These are phyloP conservation scores for Eretmochelys imbricata DNA, from an alignment of 2,113 vertebrate species.

Conservation along the genomic window DNA sequence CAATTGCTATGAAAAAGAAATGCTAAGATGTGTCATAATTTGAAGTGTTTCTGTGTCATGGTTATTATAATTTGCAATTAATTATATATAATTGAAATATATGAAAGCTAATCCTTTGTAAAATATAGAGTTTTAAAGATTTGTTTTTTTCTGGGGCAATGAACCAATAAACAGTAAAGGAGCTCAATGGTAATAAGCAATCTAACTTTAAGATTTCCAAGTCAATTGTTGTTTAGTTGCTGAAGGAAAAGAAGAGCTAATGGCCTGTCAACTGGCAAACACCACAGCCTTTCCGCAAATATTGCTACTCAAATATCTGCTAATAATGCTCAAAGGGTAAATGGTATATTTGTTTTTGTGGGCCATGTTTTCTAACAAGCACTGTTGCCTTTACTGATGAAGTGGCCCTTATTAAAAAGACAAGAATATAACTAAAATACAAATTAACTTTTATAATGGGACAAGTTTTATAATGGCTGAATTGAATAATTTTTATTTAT, in stretches of 20 bases:
- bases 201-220: constrained; percentile 57
- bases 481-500: background rate
- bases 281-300: constrained; percentile 38
- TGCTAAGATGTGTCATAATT: constrained; percentile 23
- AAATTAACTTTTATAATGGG: constrained; percentile 46
- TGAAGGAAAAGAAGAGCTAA: constrained; percentile 61
- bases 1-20: constrained; percentile 31
- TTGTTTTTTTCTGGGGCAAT: constrained; percentile 1
- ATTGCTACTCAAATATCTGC: constrained; percentile 16
- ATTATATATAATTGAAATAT: constrained; percentile 22
- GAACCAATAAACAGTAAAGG: constrained; percentile 33
- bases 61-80: constrained; percentile 61
- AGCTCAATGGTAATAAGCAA: constrained; percentile 37
- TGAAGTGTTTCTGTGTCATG: constrained; percentile 7
- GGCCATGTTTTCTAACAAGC: constrained; percentile 42
- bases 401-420: constrained; percentile 32
- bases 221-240: constrained; percentile 38
- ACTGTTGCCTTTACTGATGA: constrained; percentile 25
- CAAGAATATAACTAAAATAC: constrained; percentile 25
- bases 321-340: constrained; percentile 56
- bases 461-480: constrained; percentile 10
- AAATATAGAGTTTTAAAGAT: constrained; percentile 5
- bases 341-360: constrained; percentile 40
- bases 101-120: background rate
- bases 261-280: constrained; percentile 42